Base-by-base conservation (phyloP, 2,113 vertebrate species). In the Pelecanus crispus region DNA sequence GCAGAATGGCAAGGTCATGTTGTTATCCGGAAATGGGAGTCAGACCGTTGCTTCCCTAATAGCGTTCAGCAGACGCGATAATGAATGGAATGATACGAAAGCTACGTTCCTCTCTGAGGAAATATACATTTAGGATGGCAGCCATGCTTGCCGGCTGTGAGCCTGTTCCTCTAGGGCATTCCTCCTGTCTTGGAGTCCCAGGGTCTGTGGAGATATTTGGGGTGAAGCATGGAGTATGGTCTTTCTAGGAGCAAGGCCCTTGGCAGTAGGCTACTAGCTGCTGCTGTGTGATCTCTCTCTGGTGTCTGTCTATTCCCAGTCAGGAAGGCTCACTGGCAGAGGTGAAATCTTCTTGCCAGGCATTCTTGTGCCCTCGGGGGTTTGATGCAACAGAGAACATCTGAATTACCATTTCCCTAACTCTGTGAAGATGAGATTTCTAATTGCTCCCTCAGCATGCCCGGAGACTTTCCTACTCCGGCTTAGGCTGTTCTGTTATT, bases 61-160 rank as follows among this genome's bases (percentile, higher is more conserved):
- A 7, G 29, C 0, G 2, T 62, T 84, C 61, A n/a, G 52, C 31
- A n/a, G n/a, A 8, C 47, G 4, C 0, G 0, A 15, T 11, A 13
- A 24, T 10, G 53, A 49, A 12, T 31, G 62, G 17, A 26, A 19
- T 77, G 67, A 21, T 42, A 22, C 4, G 24, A 71, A 81, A 78
- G 52, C 36, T n/a, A 3, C 2, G 3, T 49, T 72, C 11, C 13
- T 10, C 59, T 68, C 52, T 47, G 53, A 81, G 49, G 74, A 88
- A 90, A 38, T 1, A 2, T 61, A 63, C 45, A 18, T 38, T n/a
- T 25, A 63, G 42, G 58, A 26, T 68, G 34, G 29, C 74, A 94
- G 45, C 73, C 10, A 1, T 58, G 44, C 75, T 52, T 90, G 32
- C 31, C 0, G 0, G 24, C 62, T 80, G n/a, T 55, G 38, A 71